A percentile compares a stretch with the other conserved stretches of the same genome.
These are phyloP conservation scores for Drosophila tanythrix DNA, from an alignment of 2,888 invertebrate genomes.

Conservation along the genomic window DNA sequence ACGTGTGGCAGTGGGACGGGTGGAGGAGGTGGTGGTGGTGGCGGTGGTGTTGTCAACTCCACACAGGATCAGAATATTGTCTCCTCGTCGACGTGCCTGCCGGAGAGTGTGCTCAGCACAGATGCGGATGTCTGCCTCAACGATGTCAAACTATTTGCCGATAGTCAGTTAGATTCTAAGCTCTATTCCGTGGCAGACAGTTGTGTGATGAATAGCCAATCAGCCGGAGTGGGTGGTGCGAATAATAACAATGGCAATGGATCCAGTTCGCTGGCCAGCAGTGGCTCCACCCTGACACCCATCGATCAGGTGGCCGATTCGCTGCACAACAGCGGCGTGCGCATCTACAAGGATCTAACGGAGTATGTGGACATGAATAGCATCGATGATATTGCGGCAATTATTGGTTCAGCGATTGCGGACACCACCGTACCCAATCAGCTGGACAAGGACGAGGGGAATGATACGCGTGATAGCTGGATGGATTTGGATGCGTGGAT, in stretches of 20 bases:
- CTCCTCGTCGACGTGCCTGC: constrained; percentile 90
- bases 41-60: constrained; percentile 53
- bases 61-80: constrained; percentile 89
- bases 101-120: constrained; percentile 87
- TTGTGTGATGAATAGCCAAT: constrained; percentile 79
- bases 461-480: constrained; percentile 93
- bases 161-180: constrained; percentile 86
- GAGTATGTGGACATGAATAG: constrained; percentile 88
- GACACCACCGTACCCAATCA: constrained; percentile 93
- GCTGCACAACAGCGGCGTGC: constrained; percentile 86
- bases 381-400: constrained; percentile 93
- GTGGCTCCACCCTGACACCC: constrained; percentile 65
- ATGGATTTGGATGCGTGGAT: constrained; percentile 96
- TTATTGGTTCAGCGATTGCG: constrained; percentile 95
- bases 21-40: constrained; percentile 41
- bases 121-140: constrained; percentile 86
- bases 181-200: constrained; percentile 86
- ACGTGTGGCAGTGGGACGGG: constrained; percentile 64
- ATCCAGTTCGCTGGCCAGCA: constrained; percentile 54
- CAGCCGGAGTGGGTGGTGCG: constrained; percentile 6
- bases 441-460: constrained; percentile 89
- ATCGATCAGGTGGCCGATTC: constrained; percentile 87
- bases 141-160: constrained; percentile 87
- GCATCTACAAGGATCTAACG: constrained; percentile 84
- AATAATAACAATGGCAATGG: constrained; percentile 43